Evolutionary conservation across 1,140 invertebrate genomes (phyloP).

Genomic region (Asbolus verrucosus): DNA sequence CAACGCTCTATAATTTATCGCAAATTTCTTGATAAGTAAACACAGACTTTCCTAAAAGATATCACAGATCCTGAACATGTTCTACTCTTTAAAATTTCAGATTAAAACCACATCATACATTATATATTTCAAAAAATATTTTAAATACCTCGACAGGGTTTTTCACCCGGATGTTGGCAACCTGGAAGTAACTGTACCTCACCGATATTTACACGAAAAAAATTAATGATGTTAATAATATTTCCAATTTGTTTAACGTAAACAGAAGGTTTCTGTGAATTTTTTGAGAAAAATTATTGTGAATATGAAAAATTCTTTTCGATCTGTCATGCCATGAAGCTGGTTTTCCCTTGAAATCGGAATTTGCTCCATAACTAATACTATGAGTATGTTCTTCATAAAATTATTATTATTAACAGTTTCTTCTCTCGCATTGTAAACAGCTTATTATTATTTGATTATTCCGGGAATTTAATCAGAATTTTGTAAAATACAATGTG

Average conservation of each 20-base stretch:
- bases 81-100: too few species aligned
- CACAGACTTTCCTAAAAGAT: not conserved
- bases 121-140: too few species aligned
- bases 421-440: too few species aligned
- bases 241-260: slow-evolving; percentile 14
- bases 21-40: not conserved
- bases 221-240: slow-evolving; percentile 19
- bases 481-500: too few species aligned
- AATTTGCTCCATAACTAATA: not conserved
- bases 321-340: not conserved
- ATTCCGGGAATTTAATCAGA: too few species aligned
- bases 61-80: too few species aligned
- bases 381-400: not conserved
- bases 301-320: not conserved
- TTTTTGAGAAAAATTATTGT: slow-evolving; percentile 1
- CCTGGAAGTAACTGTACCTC: slow-evolving; percentile 5
- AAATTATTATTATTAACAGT: too few species aligned
- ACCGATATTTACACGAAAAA: slow-evolving; percentile 24
- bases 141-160: slow-evolving; percentile 4
- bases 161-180: not conserved
- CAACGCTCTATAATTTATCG: not conserved
- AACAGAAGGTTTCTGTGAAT: not conserved
- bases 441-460: too few species aligned
- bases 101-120: too few species aligned
- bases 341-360: not conserved